A percentile compares a stretch with the other conserved stretches of the same genome.
Evolutionary conservation across 2,797 vertebrate species (phyloP).

Genomic region (Xerus rutilus): DNA sequence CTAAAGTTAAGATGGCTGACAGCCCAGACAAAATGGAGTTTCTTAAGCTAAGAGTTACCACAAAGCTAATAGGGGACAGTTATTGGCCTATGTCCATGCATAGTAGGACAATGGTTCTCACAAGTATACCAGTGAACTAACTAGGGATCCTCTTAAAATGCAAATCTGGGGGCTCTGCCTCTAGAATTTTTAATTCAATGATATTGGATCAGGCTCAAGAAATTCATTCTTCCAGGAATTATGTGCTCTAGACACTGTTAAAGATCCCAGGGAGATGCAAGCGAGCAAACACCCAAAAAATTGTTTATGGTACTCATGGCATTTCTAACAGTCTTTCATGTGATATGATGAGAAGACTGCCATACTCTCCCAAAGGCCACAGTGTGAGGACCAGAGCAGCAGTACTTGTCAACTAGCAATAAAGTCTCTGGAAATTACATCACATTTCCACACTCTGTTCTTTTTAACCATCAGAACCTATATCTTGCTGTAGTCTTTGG

Average conservation of each 20-base stretch:
- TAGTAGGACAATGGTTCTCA: not conserved
- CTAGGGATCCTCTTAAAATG: not conserved
- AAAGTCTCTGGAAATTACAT: not conserved
- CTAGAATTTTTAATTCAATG: not conserved
- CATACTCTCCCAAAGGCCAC: not conserved
- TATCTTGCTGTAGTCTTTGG: not conserved
- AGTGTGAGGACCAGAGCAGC: not conserved
- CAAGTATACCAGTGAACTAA: not conserved
- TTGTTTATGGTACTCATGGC: too few relatives aligned
- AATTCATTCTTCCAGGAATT: conserved; percentile 4
- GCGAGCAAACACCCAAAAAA: not conserved
- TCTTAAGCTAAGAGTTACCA: too few relatives aligned
- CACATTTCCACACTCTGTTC: not conserved
- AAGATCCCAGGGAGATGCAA: not conserved
- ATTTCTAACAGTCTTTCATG: not conserved
- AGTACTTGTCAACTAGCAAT: not conserved
- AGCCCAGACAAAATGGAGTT: too few relatives aligned
- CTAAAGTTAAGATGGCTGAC: too few relatives aligned
- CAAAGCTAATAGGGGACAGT: not conserved
- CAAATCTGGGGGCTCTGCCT: not conserved
- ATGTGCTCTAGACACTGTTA: not conserved
- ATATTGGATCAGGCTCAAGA: not conserved
- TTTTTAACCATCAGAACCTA: not conserved
- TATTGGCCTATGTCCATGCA: not conserved
- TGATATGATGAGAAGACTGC: not conserved